Base-by-base conservation (phyloP, 2,888 invertebrate genomes). In the Morinoia aosen region DNA sequence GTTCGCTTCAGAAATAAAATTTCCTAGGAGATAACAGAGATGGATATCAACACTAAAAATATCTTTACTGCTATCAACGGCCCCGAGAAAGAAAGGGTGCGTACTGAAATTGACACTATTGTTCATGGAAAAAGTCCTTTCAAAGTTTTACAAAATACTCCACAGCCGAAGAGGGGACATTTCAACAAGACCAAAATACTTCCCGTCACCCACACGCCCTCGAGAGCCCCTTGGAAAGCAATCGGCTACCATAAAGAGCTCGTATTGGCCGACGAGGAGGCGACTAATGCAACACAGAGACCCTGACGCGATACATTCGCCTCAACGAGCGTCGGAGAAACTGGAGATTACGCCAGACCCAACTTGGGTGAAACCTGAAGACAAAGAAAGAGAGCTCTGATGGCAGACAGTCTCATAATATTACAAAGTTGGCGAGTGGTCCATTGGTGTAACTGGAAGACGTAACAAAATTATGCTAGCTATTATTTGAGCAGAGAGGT, bases 201-300 rank as follows among this genome's bases (percentile, higher is more conserved):
- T 76, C 25, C 76, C 76, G 76, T 76, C 76, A 76, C 76, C 16
- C 76, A 33, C 76, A 76, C 76, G 8, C 76, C 33, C 76, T 76
- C 76, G 25, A 76, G 76, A 76, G 76, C 76, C 76, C 33, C 76
- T 76, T 76, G 33, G 76, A 33, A 76, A 76, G 76, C 19, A 33
- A 33, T 76, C 76, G 19, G 76, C 76, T 33, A 33, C 76, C 76
- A 76, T 33, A 19, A 76, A 76, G 76, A 76, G 76, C 76, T 76
- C 76, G 76, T 76, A 76, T 76, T 76, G 76, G 33, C 76, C 33
- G 76, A 76, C 76, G 76, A 76, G 33, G 76, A 76, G 76, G 76
- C 76, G 76, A 76, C 76, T 76, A 76, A 76, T 76, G 76, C 76
- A 76, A 76, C 76, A 76, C 76, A 10, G 76, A 76, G 76, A 76